These are phyloP conservation scores for Conger conger DNA, from an alignment of 2,113 vertebrate genomes.

Conservation along the genomic window DNA sequence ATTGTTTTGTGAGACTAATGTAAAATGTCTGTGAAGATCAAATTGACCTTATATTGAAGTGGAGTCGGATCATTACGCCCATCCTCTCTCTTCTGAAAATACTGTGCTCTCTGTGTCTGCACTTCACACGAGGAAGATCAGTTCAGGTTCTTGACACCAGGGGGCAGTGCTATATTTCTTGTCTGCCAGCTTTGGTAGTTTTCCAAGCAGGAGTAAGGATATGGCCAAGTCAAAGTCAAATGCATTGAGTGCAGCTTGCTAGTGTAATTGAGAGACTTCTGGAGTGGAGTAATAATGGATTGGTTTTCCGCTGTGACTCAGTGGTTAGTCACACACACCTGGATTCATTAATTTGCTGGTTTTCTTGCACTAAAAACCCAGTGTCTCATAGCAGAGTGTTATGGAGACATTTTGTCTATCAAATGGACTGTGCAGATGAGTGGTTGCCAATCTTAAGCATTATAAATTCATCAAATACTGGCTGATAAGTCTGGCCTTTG, in stretches of 20 bases:
- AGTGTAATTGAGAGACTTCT: not conserved
- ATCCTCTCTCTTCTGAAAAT: not conserved
- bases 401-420: not conserved
- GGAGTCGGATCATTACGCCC: not conserved
- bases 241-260: not conserved
- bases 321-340: not conserved
- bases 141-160: not conserved
- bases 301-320: not conserved
- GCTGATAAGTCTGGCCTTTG: too few relatives aligned
- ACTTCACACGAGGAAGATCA: not conserved
- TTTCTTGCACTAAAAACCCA: not conserved
- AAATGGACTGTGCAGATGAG: too few relatives aligned
- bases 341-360: not conserved
- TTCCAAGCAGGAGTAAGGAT: not conserved
- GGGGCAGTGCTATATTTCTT: conserved; percentile 21
- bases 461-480: too few relatives aligned
- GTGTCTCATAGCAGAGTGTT: not conserved
- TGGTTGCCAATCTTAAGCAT: too few relatives aligned
- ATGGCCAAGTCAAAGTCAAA: not conserved
- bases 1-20: too few relatives aligned
- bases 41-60: not conserved
- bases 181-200: not conserved
- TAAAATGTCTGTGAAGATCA: not conserved
- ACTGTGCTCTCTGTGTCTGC: not conserved
- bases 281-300: not conserved